Evolutionary conservation across 2,888 invertebrate genomes (phyloP), one percentile per base, ranked within the genome.

Genomic region (Andricus curvator): DNA sequence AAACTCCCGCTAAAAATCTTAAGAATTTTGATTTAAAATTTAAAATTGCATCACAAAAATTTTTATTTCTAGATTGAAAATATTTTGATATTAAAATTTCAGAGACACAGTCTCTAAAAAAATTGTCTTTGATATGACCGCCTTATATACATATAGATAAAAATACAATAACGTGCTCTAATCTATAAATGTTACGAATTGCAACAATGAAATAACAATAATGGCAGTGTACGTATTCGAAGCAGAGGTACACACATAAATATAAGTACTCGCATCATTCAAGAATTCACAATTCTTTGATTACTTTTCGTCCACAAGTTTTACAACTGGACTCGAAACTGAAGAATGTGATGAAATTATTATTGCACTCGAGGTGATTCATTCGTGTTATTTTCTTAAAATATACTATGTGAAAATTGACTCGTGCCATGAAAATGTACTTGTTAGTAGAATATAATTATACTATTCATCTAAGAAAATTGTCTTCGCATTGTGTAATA

Each of bases 401-500:
- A 74, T 74, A 48, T 74, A 74, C 51, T 74, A 37, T 60, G 0
- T n/a, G 56, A 56, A 74, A 74, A 56, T 56, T 74, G 74, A 74
- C 74, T 74, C 51, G 33, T 51, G 74, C 29, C n/a, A 56, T 74
- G 33, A 74, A 56, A 74, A 56, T 74, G 4, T 29, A 56, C n/a
- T 56, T 51, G 29, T 22, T 74, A 74, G 56, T 74, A 74, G 56
- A 74, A 74, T 74, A 70, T 48, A 48, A 48, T 41, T 41, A 70
- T 74, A 33, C 51, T 74, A 74, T 51, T 56, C 33, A 33, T 22
- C 51, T 74, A 74, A 51, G 56, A 22, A 74, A 74, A 74, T 74
- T 74, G 56, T 74, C 29, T 74, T 33, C 51, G 33, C 51, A 74
- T 66, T 74, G 78, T 77, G 25, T 78, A 77, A 82, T 79, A 80